Percentiles rank a stretch among this genome's conserved stretches.
Conservation (phyloP, 2,888 invertebrate species). For the Papilio protenor region DNA sequence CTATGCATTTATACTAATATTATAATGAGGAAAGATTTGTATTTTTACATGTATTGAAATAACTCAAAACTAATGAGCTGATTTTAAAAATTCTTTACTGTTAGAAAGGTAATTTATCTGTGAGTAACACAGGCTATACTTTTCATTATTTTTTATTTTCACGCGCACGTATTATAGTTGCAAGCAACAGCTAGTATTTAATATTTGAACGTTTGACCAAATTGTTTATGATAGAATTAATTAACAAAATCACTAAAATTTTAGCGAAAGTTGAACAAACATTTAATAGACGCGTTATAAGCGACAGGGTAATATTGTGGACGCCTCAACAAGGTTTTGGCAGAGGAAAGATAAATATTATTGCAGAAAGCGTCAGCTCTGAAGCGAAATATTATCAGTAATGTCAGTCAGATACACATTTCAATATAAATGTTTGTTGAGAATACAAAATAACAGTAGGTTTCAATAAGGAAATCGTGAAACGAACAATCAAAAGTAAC, state of each 20-base stretch:
- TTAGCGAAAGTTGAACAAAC: neutral
- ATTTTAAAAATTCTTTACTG: too few relatives aligned
- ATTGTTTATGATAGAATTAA: neutral
- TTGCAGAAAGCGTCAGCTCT: conserved; percentile 64
- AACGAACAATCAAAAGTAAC: neutral
- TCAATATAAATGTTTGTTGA: conserved; percentile 37
- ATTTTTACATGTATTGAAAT: too few relatives aligned
- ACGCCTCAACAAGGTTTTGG: conserved; percentile 64
- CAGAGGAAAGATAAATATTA: conserved; percentile 75
- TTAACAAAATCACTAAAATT: neutral
- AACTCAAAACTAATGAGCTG: too few relatives aligned
- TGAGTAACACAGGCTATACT: too few relatives aligned
- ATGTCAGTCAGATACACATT: conserved; percentile 47
- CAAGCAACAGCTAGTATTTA: too few relatives aligned
- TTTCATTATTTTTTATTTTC: too few relatives aligned
- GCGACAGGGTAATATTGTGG: conserved; percentile 35
- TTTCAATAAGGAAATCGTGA: neutral
- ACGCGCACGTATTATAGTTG: too few relatives aligned
- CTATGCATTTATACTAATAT: neutral
- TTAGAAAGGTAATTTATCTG: too few relatives aligned
- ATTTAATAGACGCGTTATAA: conserved; percentile 5
- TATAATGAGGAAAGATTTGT: too few relatives aligned
- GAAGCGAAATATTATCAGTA: conserved; percentile 62
- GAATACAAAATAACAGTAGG: neutral
- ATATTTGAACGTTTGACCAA: too few relatives aligned